phyloP scores from a whole-genome alignment of 2,888 invertebrate genomes.

The Zaprionus obscuricornis region DNA sequence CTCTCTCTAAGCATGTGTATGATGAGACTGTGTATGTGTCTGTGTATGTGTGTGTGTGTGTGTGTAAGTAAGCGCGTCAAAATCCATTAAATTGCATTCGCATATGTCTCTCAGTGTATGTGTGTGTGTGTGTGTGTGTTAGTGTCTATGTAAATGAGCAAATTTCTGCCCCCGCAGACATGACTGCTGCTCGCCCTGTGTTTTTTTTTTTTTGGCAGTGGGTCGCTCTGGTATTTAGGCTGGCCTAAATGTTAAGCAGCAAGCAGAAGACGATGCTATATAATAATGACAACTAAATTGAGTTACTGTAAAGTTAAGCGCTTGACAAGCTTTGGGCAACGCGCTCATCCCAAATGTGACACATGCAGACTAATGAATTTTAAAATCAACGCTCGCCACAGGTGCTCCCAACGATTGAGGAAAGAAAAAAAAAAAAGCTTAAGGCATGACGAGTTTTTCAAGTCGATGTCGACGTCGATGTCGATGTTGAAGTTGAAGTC shows the following conservation, averaged over 20 bases:
- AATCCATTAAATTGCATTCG: conserved; percentile 65
- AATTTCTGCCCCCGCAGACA: conserved; percentile 6
- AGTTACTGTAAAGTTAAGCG: conserved; percentile 38
- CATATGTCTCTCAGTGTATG: conserved; percentile 20
- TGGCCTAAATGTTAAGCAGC: conserved; percentile 23
- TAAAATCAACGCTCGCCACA: conserved; percentile 80
- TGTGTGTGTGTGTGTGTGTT: conserved; percentile 7
- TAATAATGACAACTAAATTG: conserved; percentile 74
- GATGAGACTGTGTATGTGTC: conserved; percentile 6
- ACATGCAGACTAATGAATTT: conserved; percentile 82
- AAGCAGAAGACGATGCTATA: conserved; percentile 3
- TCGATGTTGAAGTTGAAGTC: no score
- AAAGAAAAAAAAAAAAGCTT: no score
- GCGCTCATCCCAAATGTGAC: conserved; percentile 70
- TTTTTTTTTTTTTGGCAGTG: no score
- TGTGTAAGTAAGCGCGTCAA: conserved; percentile 61
- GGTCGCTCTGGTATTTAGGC: conserved; percentile 30
- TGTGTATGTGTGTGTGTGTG: conserved; percentile 12
- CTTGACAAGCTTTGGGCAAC: conserved; percentile 58
- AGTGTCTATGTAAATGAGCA: conserved; percentile 38
- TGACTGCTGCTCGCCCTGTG: conserved; percentile 1
- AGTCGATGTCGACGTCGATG: not conserved
- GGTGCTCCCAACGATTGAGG: conserved; percentile 60
- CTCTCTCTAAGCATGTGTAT: conserved; percentile 17
- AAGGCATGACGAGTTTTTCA: conserved; percentile 1